phyloP scores from a whole-genome alignment of 2,113 vertebrate species.

The Proterorhinus semilunaris region DNA sequence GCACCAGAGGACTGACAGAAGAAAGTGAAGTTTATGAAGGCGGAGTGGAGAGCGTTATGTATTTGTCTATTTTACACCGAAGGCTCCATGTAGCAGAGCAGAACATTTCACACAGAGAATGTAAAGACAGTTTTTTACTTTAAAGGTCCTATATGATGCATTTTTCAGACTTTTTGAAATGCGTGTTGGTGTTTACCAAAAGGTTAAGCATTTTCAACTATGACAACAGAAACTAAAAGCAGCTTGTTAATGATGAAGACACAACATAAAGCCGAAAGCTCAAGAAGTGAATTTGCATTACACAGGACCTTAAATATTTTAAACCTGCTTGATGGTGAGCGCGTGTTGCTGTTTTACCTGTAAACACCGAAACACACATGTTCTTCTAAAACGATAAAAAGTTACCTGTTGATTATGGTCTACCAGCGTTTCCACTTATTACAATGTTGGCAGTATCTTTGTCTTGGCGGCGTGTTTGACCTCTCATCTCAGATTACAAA shows the following conservation, averaged over 20 bases:
- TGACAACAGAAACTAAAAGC: too few relatives aligned
- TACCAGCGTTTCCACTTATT: neutral
- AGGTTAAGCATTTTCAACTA: too few relatives aligned
- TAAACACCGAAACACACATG: neutral
- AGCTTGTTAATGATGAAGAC: too few relatives aligned
- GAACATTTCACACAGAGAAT: slow-evolving; percentile 28
- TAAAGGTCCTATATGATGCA: too few relatives aligned
- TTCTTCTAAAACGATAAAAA: neutral
- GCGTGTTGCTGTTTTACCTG: neutral
- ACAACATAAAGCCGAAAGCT: too few relatives aligned
- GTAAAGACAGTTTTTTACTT: neutral
- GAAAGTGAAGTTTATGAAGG: slow-evolving; percentile 17
- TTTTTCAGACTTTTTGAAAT: too few relatives aligned
- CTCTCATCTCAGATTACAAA: neutral
- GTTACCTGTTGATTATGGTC: neutral
- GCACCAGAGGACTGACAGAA: slow-evolving; percentile 2
- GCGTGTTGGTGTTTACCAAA: too few relatives aligned
- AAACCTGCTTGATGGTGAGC: slow-evolving; percentile 3
- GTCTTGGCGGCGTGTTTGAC: neutral
- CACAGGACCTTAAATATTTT: neutral
- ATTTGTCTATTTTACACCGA: slow-evolving; percentile 46
- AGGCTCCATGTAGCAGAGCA: slow-evolving; percentile 47
- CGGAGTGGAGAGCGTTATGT: slow-evolving; percentile 40
- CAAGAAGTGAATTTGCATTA: neutral
- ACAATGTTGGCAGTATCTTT: slow-evolving; percentile 2